Conservation (phyloP, 2,888 invertebrate species). For the Kuschelorhynchus macadamiae region DNA sequence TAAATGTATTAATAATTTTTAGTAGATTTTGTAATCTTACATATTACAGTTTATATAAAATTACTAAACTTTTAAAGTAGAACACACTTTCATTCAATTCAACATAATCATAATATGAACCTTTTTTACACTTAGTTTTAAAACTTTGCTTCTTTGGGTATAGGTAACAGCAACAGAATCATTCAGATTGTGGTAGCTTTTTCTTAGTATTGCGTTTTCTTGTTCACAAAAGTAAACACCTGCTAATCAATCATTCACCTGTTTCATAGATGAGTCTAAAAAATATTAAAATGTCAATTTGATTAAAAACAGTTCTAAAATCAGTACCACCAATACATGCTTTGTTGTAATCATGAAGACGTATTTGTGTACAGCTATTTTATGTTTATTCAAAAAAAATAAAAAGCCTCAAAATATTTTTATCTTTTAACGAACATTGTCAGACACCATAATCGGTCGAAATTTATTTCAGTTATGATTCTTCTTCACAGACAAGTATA, state of each 20-base stretch:
- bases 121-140: conserved; percentile 1
- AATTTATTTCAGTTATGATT: too few relatives aligned
- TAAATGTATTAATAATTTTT: too few relatives aligned
- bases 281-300: conserved; percentile 46
- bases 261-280: conserved; percentile 62
- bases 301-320: background rate
- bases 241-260: conserved; percentile 34
- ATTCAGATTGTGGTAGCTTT: background rate
- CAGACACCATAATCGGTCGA: too few relatives aligned
- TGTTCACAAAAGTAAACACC: background rate
- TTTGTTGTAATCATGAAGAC: conserved; percentile 33
- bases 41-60: too few relatives aligned
- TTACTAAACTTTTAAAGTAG: too few relatives aligned
- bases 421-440: too few relatives aligned
- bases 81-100: too few relatives aligned
- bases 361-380: background rate
- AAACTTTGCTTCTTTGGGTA: conserved; percentile 5
- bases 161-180: conserved; percentile 5
- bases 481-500: too few relatives aligned
- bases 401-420: too few relatives aligned
- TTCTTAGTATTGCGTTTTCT: background rate
- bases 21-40: too few relatives aligned
- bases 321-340: conserved; percentile 24
- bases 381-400: too few relatives aligned
- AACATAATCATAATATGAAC: too few relatives aligned